Conservation (phyloP, 2,797 vertebrate species). For the Neostethus bicornis region DNA sequence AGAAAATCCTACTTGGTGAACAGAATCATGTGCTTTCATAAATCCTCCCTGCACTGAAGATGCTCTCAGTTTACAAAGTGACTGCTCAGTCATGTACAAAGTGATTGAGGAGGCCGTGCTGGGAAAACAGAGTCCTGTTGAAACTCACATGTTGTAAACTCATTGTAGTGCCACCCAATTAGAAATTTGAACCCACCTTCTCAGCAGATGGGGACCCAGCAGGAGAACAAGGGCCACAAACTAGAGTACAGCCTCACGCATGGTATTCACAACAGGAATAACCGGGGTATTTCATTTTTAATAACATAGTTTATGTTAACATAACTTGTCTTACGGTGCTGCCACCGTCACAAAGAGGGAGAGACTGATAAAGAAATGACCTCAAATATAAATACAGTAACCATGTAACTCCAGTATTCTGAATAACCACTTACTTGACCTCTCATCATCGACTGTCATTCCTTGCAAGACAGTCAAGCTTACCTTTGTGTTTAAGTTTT, state of each 20-base stretch:
- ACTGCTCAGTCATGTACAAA: constrained; percentile 14
- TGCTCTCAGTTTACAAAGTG: constrained; percentile 20
- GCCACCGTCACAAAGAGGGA: too few relatives aligned
- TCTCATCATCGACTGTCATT: background rate
- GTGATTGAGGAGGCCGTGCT: constrained; percentile 79
- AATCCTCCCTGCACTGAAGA: constrained; percentile 27
- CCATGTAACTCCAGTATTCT: too few relatives aligned
- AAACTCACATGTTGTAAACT: constrained; percentile 92
- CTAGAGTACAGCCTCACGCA: constrained; percentile 80
- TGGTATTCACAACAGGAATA: constrained; percentile 61
- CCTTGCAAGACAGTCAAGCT: background rate
- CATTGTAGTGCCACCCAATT: constrained; percentile 92
- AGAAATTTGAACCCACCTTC: constrained; percentile 89
- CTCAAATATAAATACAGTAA: too few relatives aligned
- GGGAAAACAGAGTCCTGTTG: constrained; percentile 87
- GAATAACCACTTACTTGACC: too few relatives aligned
- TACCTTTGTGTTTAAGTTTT: background rate
- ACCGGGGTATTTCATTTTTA: constrained; percentile 47
- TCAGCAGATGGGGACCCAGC: constrained; percentile 83
- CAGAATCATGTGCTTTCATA: constrained; percentile 58
- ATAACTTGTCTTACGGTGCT: too few relatives aligned
- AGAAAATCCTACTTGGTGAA: constrained; percentile 66
- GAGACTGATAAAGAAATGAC: too few relatives aligned
- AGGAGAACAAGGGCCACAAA: constrained; percentile 79
- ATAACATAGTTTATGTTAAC: too few relatives aligned